Conservation (phyloP, 2,797 vertebrate species). For the Sternarchorhynchus goeldii region DNA sequence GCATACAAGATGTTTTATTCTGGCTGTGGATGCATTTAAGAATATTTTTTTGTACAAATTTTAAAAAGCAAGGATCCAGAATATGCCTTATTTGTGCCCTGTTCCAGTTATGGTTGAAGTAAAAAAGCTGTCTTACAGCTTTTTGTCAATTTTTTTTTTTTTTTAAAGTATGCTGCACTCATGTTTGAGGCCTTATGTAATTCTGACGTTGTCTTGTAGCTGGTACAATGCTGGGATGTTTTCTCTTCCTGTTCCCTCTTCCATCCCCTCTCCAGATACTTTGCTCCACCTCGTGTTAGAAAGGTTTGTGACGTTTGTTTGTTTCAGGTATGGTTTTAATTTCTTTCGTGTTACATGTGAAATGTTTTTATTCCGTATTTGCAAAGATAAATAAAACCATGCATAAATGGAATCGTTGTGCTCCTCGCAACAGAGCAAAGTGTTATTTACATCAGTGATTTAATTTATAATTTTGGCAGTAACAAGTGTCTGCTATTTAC, state of each 20-base stretch:
- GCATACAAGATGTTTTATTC: not conserved
- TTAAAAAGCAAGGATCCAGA: constrained; percentile 26
- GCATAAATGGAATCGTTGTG: too few relatives aligned
- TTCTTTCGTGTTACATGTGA: too few relatives aligned
- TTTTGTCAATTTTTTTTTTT: not conserved
- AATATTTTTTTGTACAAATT: constrained; percentile 16
- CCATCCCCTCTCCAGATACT: not conserved
- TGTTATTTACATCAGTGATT: too few relatives aligned
- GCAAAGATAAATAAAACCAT: too few relatives aligned
- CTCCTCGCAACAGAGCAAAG: too few relatives aligned
- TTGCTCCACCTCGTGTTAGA: too few relatives aligned
- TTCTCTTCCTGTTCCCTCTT: not conserved
- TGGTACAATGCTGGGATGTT: not conserved
- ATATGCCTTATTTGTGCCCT: constrained; percentile 52
- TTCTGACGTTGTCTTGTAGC: not conserved
- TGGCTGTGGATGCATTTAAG: constrained; percentile 14
- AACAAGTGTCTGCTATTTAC: not conserved
- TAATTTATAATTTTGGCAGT: not conserved
- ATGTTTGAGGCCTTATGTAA: not conserved
- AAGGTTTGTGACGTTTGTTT: too few relatives aligned
- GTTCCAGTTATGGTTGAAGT: constrained; percentile 9
- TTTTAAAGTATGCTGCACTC: not conserved
- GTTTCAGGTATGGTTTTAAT: too few relatives aligned
- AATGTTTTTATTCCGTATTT: too few relatives aligned
- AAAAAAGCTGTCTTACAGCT: not conserved